Conservation (phyloP, 2,888 invertebrate genomes). For the Amorpha juglandis region DNA sequence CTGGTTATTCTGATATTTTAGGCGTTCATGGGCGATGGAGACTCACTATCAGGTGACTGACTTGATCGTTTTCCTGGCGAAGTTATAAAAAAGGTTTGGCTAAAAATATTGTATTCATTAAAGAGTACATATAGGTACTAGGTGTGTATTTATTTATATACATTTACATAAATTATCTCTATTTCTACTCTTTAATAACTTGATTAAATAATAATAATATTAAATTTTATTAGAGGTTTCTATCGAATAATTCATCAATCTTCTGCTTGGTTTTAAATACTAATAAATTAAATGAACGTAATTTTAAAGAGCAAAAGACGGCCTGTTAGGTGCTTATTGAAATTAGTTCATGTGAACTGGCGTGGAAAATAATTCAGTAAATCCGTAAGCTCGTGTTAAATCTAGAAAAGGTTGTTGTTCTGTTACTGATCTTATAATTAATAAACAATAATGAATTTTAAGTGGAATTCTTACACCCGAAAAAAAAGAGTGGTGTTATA, state of each 20-base stretch:
- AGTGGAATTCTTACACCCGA: background rate
- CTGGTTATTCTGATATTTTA: too few species aligned
- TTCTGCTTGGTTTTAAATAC: background rate
- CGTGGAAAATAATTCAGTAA: slow-evolving; percentile 29
- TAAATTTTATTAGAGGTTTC: background rate
- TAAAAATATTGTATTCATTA: too few species aligned
- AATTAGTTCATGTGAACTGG: slow-evolving; percentile 33
- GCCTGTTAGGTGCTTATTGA: slow-evolving; percentile 30
- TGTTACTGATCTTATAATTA: background rate
- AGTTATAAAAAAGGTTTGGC: too few species aligned
- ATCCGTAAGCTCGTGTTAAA: slow-evolving; percentile 2
- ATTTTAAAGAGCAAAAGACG: slow-evolving; percentile 26
- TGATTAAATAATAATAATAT: too few species aligned
- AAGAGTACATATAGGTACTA: too few species aligned
- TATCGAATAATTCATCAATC: background rate
- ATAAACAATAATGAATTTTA: background rate
- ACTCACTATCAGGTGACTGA: too few species aligned
- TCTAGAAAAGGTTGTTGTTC: background rate
- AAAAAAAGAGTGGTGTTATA: too few species aligned
- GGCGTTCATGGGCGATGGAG: too few species aligned
- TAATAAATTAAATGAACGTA: slow-evolving; percentile 16
- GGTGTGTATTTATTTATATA: too few species aligned
- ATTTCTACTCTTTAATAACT: background rate
- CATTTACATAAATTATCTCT: background rate
- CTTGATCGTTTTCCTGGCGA: too few species aligned